These are phyloP conservation scores for Emys orbicularis DNA, from an alignment of 2,797 vertebrate genomes.

Conservation along the genomic window DNA sequence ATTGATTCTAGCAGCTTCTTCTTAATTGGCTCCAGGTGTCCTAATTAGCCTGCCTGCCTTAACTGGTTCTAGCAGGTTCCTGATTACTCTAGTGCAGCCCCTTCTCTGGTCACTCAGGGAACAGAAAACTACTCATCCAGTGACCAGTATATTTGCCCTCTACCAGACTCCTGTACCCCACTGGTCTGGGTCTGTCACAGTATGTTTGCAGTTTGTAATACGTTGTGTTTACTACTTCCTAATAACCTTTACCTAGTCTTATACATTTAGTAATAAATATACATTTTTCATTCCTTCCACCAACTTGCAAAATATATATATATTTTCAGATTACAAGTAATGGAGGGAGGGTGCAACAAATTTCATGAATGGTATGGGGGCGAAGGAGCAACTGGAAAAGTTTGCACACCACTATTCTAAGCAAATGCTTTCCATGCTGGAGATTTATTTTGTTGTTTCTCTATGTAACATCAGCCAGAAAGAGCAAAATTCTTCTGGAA, in stretches of 20 bases:
- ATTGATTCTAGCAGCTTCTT: too few relatives aligned
- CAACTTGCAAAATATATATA: background rate
- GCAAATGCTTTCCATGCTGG: background rate
- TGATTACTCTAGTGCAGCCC: too few relatives aligned
- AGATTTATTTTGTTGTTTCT: conserved; percentile 31
- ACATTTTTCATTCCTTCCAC: background rate
- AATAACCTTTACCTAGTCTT: background rate
- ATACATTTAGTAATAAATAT: background rate
- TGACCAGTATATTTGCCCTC: too few relatives aligned
- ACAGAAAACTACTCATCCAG: too few relatives aligned
- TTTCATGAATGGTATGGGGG: background rate
- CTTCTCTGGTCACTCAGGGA: too few relatives aligned
- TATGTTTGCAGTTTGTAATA: background rate
- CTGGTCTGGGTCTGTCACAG: too few relatives aligned
- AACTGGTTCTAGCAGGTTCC: too few relatives aligned
- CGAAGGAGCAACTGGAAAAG: background rate
- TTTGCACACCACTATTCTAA: background rate
- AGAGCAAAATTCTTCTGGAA: background rate
- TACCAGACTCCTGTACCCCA: too few relatives aligned
- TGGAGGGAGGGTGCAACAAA: background rate
- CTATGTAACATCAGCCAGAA: background rate
- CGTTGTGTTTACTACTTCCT: background rate
- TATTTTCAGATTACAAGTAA: too few relatives aligned
- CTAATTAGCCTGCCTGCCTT: too few relatives aligned
- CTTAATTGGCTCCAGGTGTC: too few relatives aligned